Evolutionary conservation across 2,888 invertebrate species (phyloP), one percentile per base, ranked within the genome.

Genomic region (Tuberolachnus salignus): DNA sequence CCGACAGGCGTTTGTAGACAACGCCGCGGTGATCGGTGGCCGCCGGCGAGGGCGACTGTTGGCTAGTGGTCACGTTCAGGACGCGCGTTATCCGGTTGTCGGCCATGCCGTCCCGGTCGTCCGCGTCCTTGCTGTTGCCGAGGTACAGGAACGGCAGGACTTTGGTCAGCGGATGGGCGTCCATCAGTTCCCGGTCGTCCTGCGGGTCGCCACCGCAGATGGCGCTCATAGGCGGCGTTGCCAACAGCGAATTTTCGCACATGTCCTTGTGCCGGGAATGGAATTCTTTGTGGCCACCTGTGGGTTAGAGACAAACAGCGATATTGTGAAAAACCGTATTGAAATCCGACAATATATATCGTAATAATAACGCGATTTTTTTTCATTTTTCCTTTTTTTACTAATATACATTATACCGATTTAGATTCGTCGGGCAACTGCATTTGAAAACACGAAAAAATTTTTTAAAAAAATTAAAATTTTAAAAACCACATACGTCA

Each of bases 111-210:
- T 89, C 88, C 81, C 90, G 87, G 86, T 93, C 91, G 67, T 90
- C 89, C 53, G 94, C 93, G 86, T 94, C 93, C 82, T 90, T 88
- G 84, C 92, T 92, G 87, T 94, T 94, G 83, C 94, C 94, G 83
- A 94, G 89, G 86, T 92, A 91, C 82, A 94, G 88, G 86, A 91
- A 92, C 71, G 94, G 93, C 83, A 94, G 88, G 74, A 94, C 91
- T 84, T 91, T 88, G 81, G 93, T 92, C 82, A 92, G 91, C 21
- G 91, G 92, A 85, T 92, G 91, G 82, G 89, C 90, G 86, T 93
- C 92, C 83, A 91, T 90, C 85, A 91, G 91, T 84, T 70, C 71
- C 57, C 83, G 81, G 81, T 44, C 44, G 10, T 59, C 84, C 34
- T 34, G 34, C 34, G 34, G 6, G 34, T n/a, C 34, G 34, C 34